phyloP scores from a whole-genome alignment of 2,888 invertebrate genomes.

The Lottia scabra region DNA sequence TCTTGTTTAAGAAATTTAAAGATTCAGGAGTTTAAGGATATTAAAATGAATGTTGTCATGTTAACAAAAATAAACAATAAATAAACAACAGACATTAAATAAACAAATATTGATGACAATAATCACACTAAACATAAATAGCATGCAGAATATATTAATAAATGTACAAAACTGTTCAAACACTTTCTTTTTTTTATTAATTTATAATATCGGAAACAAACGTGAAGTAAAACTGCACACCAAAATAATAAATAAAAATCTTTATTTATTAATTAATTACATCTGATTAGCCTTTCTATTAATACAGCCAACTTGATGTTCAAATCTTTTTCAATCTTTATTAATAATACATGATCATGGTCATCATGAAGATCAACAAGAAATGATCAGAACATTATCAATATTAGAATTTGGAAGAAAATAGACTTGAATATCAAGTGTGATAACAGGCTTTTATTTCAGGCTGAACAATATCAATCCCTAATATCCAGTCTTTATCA shows the following conservation, averaged over 20 bases:
- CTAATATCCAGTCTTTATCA: too few species aligned
- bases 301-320: too few species aligned
- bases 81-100: background rate
- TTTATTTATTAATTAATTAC: background rate
- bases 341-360: too few species aligned
- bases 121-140: constrained; percentile 3
- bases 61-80: background rate
- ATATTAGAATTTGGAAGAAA: too few species aligned
- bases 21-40: too few species aligned
- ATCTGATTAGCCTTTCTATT: background rate
- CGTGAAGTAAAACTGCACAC: background rate
- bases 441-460: too few species aligned
- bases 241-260: background rate
- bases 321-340: too few species aligned
- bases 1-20: too few species aligned
- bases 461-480: too few species aligned
- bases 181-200: background rate
- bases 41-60: background rate
- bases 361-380: too few species aligned
- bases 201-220: background rate
- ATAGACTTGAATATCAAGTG: too few species aligned
- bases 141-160: constrained; percentile 1
- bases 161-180: background rate
- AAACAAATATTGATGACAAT: background rate
- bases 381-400: too few species aligned